phyloP scores from a whole-genome alignment of 2,888 invertebrate species.

The Synanthedon myopaeformis region DNA sequence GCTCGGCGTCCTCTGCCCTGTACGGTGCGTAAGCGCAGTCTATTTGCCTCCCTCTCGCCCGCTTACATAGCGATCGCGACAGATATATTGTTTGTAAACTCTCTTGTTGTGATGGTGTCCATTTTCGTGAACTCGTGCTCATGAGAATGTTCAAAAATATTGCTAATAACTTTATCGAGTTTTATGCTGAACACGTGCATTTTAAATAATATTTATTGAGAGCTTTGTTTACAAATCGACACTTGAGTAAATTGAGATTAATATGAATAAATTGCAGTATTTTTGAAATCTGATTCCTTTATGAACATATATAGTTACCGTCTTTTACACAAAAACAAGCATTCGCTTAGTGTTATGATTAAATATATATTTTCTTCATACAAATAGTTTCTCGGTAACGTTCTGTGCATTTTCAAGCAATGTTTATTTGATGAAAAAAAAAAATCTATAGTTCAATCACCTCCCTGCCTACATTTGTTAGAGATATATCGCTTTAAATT shows the following conservation, averaged over 20 bases:
- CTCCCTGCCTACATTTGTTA: conserved; percentile 32
- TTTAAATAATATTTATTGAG: not conserved
- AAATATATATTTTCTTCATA: too few relatives aligned
- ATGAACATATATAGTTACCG: too few relatives aligned
- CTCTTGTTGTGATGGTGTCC: conserved; percentile 15
- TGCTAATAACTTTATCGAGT: not conserved
- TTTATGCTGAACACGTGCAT: not conserved
- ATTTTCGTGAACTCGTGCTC: conserved; percentile 13
- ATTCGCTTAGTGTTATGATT: too few relatives aligned
- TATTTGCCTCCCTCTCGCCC: conserved; percentile 25
- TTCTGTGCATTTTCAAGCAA: too few relatives aligned
- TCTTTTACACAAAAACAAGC: too few relatives aligned
- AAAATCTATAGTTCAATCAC: conserved; percentile 25
- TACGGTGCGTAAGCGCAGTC: conserved; percentile 17
- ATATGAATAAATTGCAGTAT: not conserved
- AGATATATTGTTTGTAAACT: conserved; percentile 53
- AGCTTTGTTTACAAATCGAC: not conserved
- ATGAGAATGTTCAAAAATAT: not conserved
- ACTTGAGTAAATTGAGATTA: not conserved
- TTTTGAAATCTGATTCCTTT: too few relatives aligned
- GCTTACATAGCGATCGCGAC: conserved; percentile 27
- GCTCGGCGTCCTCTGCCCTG: conserved; percentile 22
- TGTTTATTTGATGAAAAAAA: too few relatives aligned
- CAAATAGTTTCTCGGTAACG: too few relatives aligned
- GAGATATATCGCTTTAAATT: conserved; percentile 6